Evolutionary conservation across 37 sponge, comb jelly and placozoan genomes (phyloP).

Genomic region (Corticium candelabrum): DNA sequence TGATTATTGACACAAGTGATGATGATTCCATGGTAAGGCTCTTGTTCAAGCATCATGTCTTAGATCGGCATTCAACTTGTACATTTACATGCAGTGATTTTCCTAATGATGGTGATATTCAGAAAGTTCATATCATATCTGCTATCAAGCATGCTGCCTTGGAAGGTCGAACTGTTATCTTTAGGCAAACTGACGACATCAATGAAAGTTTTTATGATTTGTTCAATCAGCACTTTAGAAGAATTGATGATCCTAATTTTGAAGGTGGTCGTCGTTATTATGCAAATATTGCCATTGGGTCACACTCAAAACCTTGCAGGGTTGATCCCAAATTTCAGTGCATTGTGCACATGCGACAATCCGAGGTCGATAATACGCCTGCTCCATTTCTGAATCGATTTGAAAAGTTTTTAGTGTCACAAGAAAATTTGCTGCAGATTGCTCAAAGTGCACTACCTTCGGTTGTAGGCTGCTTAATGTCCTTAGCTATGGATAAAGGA

Average conservation of each 20-base stretch:
- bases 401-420: slow-evolving; percentile 70
- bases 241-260: slow-evolving; percentile 68
- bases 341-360: slow-evolving; percentile 60
- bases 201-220: slow-evolving; percentile 90
- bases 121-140: slow-evolving; percentile 75
- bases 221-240: slow-evolving; percentile 72
- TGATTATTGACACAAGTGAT: slow-evolving; percentile 79
- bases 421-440: slow-evolving; percentile 47
- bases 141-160: slow-evolving; percentile 75
- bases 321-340: slow-evolving; percentile 72
- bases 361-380: slow-evolving; percentile 48
- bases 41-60: slow-evolving; percentile 51
- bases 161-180: slow-evolving; percentile 69
- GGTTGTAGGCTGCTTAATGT: slow-evolving; percentile 30
- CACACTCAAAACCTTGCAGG: slow-evolving; percentile 69
- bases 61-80: slow-evolving; percentile 37
- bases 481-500: slow-evolving; percentile 35
- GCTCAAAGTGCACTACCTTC: slow-evolving; percentile 30
- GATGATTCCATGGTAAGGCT: slow-evolving; percentile 65
- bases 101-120: slow-evolving; percentile 60
- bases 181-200: slow-evolving; percentile 74
- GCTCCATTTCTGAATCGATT: slow-evolving; percentile 79
- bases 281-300: slow-evolving; percentile 84
- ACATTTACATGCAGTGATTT: slow-evolving; percentile 77
- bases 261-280: slow-evolving; percentile 54